Evolutionary conservation across 2,888 invertebrate species (phyloP).

Genomic region (Abscondita cerata): DNA sequence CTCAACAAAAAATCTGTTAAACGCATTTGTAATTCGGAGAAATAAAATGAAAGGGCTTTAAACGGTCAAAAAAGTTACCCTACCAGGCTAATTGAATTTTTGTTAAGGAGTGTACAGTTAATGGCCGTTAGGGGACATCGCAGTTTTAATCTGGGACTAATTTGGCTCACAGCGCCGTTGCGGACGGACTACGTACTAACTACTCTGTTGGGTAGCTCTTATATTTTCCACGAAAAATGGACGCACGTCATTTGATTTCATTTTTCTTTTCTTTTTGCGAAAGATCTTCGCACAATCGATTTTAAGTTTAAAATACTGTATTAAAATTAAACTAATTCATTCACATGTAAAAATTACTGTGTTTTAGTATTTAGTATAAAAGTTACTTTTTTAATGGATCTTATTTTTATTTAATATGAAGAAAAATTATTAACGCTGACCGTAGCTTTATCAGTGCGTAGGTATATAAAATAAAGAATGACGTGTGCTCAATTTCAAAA

Average conservation of each 20-base stretch:
- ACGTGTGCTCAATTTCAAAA: slow-evolving; percentile 30
- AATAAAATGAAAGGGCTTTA: slow-evolving; percentile 25
- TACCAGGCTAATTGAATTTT: slow-evolving; percentile 51
- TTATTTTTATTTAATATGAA: no score
- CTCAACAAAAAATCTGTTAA: slow-evolving; percentile 15
- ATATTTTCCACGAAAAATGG: slow-evolving; percentile 12
- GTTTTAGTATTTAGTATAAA: no score
- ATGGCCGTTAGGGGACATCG: slow-evolving; percentile 57
- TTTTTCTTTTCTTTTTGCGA: background rate
- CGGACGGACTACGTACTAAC: slow-evolving; percentile 50
- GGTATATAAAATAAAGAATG: no score
- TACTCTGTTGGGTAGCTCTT: slow-evolving; percentile 43
- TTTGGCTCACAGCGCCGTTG: slow-evolving; percentile 55
- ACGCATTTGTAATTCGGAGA: slow-evolving; percentile 17
- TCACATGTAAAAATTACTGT: no score
- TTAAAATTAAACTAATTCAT: no score
- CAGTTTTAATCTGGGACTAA: slow-evolving; percentile 60
- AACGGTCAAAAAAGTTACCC: slow-evolving; percentile 38
- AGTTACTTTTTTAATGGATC: no score
- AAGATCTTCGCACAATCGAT: no score
- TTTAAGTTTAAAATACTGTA: no score
- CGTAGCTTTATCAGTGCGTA: no score
- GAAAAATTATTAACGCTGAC: no score
- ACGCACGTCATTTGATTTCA: slow-evolving; percentile 15
- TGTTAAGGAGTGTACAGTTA: slow-evolving; percentile 54